phyloP scores from a whole-genome alignment of 1,140 invertebrate species.

The Aphelinus certus region DNA sequence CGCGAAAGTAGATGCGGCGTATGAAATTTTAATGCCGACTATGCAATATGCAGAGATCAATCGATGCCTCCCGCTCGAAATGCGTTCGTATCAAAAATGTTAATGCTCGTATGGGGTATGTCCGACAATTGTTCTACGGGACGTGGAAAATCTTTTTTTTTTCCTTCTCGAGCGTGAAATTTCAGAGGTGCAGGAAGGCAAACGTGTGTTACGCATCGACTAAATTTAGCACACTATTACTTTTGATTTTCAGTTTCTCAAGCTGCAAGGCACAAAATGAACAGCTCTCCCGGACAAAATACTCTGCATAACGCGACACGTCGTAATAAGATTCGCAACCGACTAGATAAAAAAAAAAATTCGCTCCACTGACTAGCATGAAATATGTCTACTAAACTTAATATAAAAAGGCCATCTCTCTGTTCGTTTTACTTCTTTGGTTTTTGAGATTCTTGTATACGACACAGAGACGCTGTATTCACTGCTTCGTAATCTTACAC shows the following conservation, averaged over 20 bases:
- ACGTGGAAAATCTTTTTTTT: too few relatives aligned
- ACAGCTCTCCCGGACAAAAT: conserved; percentile 48
- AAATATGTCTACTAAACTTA: background rate
- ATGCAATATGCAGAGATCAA: too few relatives aligned
- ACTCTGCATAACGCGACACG: conserved; percentile 29
- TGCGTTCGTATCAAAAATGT: too few relatives aligned
- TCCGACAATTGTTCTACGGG: too few relatives aligned
- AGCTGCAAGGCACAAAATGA: conserved; percentile 63
- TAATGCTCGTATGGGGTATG: too few relatives aligned
- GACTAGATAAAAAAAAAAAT: conserved; percentile 40
- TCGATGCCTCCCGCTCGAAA: too few relatives aligned
- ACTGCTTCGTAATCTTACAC: background rate
- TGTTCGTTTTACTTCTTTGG: conserved; percentile 23
- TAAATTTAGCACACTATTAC: conserved; percentile 37
- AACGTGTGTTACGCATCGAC: too few relatives aligned
- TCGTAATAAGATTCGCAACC: background rate
- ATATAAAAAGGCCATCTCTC: conserved; percentile 4
- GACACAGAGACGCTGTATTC: background rate
- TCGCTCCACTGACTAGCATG: conserved; percentile 32
- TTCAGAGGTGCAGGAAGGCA: too few relatives aligned
- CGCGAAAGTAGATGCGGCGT: background rate
- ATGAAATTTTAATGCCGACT: too few relatives aligned
- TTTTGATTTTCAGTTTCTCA: conserved; percentile 56
- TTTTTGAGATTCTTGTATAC: conserved; percentile 16
- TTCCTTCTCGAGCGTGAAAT: too few relatives aligned